Evolutionary conservation across 2,888 invertebrate species (phyloP), one percentile per base, ranked within the genome.

Genomic region (Caenorhabditis virilis): DNA sequence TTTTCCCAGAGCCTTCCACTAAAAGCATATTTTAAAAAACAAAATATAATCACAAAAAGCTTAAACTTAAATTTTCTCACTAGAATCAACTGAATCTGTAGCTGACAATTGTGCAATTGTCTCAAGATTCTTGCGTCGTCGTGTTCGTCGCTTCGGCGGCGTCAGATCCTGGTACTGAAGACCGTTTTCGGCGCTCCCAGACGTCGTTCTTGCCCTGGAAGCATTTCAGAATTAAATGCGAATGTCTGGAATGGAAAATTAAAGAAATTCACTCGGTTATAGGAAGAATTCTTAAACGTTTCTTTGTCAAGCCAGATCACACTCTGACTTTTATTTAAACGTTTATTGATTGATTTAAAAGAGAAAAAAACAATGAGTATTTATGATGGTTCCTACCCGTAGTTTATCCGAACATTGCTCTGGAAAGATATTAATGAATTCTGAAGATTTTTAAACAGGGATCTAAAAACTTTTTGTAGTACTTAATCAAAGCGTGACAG

Each of bases 331-430:
- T 46, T 46, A 57, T n/a, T n/a, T 50, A 61, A 61, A 60, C 56
- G 57, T 57, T 46, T 45, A 25, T 23, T 55, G 52, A 16, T 45
- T 25, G 35, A 36, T 38, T 36, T 7, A 42, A 47, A 33, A 43
- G 22, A 23, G 3, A 42, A 43, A 6, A 18, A 47, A 47, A 47
- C 16, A 15, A 33, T 20, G n/a, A 33, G 27, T 5, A 4, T n/a
- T 39, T 7, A 13, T 43, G 43, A 15, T 27, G 1, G 26, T 9
- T 41, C 72, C 72, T 72, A 76, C 76, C 76, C 76, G 55, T 76
- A 76, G 52, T 76, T 67, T 50, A 69, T 65, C 58, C 72, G 71
- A 27, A 76, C 76, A 53, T 74, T 73, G 38, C 50, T 69, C 76
- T 76, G 67, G 36, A 76, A 76, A 9, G 2, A 16, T 33, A 16